Conservation (phyloP, 2,797 vertebrate genomes). For the Tragelaphus oryx region DNA sequence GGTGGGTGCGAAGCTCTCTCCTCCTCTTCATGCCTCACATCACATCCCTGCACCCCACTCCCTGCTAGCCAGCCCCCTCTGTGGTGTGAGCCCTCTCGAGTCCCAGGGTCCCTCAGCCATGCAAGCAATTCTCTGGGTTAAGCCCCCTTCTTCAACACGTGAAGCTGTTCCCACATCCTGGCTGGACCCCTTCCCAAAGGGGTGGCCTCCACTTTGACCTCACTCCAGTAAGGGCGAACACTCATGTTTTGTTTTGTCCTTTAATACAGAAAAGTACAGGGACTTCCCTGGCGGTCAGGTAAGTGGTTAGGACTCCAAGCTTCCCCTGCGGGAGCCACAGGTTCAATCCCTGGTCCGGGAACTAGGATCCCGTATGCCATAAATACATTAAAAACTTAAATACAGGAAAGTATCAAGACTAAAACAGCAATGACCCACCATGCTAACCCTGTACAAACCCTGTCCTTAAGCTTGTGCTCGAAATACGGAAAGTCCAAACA, state of each 20-base stretch:
- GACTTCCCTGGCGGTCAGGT: accelerated
- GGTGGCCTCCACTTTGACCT: background rate
- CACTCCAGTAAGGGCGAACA: no score
- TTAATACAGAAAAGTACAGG: background rate
- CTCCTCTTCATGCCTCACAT: background rate
- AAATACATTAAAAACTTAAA: background rate
- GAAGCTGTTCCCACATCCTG: background rate
- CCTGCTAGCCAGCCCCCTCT: accelerated
- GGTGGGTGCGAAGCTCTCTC: background rate
- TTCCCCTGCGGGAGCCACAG: background rate
- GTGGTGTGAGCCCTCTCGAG: background rate
- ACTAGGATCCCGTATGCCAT: background rate
- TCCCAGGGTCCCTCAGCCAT: no score
- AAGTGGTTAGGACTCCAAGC: background rate
- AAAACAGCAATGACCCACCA: background rate
- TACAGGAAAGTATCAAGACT: background rate
- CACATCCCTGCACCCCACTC: accelerated
- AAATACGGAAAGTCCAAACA: background rate
- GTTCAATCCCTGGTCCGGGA: background rate
- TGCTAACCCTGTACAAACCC: background rate
- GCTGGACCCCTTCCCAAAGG: background rate
- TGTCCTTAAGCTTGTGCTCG: background rate
- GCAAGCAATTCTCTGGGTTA: background rate
- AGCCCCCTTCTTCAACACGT: background rate
- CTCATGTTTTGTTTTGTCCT: background rate